phyloP scores from a whole-genome alignment of 1,140 invertebrate species.

The Drosophila repleta region DNA sequence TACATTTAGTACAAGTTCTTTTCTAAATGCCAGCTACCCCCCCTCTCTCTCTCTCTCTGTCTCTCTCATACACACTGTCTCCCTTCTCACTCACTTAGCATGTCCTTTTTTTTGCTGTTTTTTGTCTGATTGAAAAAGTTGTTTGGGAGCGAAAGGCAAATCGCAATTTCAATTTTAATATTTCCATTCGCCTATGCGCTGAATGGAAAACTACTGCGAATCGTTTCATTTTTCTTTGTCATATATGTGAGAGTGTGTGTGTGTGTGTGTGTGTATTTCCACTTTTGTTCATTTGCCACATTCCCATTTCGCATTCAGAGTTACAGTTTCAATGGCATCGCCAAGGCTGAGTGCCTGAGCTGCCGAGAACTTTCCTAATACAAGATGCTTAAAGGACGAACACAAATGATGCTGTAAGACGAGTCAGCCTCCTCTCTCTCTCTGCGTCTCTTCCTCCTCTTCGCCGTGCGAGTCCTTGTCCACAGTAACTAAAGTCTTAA shows the following conservation, averaged over 20 bases:
- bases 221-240: slow-evolving; percentile 3
- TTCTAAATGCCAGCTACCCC: slow-evolving; percentile 42
- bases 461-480: slow-evolving; percentile 9
- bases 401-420: slow-evolving; percentile 62
- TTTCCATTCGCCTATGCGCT: slow-evolving; percentile 72
- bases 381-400: slow-evolving; percentile 74
- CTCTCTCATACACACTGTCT: no score
- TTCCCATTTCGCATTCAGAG: slow-evolving; percentile 47
- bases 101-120: slow-evolving; percentile 9
- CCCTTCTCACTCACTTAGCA: not conserved
- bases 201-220: slow-evolving; percentile 71
- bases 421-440: not conserved
- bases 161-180: slow-evolving; percentile 78
- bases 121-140: slow-evolving; percentile 55
- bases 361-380: slow-evolving; percentile 71
- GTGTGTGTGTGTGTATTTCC: slow-evolving; percentile 18
- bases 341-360: slow-evolving; percentile 43
- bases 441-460: no score
- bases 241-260: not conserved
- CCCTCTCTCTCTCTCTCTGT: slow-evolving; percentile 1
- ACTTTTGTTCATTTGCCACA: slow-evolving; percentile 40
- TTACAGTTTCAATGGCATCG: slow-evolving; percentile 64
- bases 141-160: slow-evolving; percentile 57
- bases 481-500: slow-evolving; percentile 68
- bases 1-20: slow-evolving; percentile 15